phyloP scores from a whole-genome alignment of 2,888 invertebrate species.

The Pollenia griseotomentosa region DNA sequence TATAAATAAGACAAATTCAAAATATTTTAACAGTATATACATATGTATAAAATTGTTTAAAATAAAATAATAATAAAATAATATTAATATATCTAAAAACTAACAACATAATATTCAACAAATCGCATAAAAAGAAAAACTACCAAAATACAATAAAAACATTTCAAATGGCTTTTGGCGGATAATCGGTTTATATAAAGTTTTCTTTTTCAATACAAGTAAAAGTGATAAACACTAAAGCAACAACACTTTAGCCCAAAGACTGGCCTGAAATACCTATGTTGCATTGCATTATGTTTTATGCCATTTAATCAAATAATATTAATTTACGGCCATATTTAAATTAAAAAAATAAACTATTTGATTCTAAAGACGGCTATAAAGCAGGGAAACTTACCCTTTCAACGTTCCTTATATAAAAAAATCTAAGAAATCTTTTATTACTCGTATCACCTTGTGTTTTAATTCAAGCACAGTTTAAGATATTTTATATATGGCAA shows the following conservation, averaged over 20 bases:
- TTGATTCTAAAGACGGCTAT: constrained; percentile 3
- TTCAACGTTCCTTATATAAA: constrained; percentile 65
- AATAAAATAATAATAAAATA: constrained; percentile 23
- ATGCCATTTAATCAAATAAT: constrained; percentile 37
- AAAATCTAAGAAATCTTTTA: constrained; percentile 18
- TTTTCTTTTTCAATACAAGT: not conserved
- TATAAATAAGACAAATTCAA: constrained; percentile 53
- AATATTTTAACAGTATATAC: constrained; percentile 48
- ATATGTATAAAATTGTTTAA: constrained; percentile 18
- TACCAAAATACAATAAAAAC: constrained; percentile 42
- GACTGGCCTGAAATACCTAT: constrained; percentile 35
- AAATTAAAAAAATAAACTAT: constrained; percentile 21
- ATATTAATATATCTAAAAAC: constrained; percentile 30
- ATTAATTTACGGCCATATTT: constrained; percentile 47
- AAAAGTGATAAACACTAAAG: constrained; percentile 24
- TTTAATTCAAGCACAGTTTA: constrained; percentile 55
- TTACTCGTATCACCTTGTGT: constrained; percentile 41
- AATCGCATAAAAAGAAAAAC: constrained; percentile 42
- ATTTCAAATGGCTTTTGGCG: constrained; percentile 57
- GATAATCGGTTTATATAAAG: constrained; percentile 20
- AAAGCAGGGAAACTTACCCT: constrained; percentile 33
- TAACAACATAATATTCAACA: constrained; percentile 56
- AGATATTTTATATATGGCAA: constrained; percentile 70
- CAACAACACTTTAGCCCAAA: constrained; percentile 22
- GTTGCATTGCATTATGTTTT: constrained; percentile 37